phyloP scores from a whole-genome alignment of 2,888 invertebrate species.

The Tenthredo distinguenda region DNA sequence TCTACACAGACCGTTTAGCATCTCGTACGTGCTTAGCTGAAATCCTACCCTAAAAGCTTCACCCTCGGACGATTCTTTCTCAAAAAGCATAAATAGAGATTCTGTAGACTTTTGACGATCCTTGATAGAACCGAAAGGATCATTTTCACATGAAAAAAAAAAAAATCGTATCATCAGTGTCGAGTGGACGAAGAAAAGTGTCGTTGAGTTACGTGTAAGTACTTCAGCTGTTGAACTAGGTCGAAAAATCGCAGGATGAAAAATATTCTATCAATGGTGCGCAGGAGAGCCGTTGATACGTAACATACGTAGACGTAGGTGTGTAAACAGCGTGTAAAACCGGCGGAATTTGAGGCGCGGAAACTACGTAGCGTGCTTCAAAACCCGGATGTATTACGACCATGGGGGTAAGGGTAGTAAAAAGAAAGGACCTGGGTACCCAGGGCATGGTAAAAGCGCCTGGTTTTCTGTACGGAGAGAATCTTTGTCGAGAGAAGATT shows the following conservation, averaged over 20 bases:
- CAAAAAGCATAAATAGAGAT: not conserved
- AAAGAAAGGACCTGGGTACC: not conserved
- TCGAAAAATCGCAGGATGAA: not conserved
- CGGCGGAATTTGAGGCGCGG: slow-evolving; percentile 5
- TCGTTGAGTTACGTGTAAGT: not conserved
- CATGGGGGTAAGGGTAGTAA: slow-evolving; percentile 13
- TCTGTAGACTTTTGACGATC: not conserved
- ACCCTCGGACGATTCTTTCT: not conserved
- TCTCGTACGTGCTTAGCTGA: not conserved
- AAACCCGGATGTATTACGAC: slow-evolving; percentile 25
- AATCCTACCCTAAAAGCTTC: not conserved
- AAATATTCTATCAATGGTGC: slow-evolving; percentile 37
- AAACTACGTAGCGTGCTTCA: not conserved
- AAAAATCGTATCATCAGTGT: not conserved
- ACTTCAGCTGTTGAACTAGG: not conserved
- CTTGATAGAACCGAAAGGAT: not conserved
- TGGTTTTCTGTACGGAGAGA: slow-evolving; percentile 7
- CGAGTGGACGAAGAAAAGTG: not conserved
- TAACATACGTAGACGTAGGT: not conserved
- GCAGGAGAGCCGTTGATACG: not conserved
- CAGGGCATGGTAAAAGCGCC: not conserved
- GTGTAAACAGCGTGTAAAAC: not conserved
- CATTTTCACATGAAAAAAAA: not conserved
- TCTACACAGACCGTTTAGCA: not conserved
- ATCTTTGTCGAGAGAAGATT: slow-evolving; percentile 6